phyloP scores from a whole-genome alignment of 2,113 vertebrate species.

The Cariama cristata region DNA sequence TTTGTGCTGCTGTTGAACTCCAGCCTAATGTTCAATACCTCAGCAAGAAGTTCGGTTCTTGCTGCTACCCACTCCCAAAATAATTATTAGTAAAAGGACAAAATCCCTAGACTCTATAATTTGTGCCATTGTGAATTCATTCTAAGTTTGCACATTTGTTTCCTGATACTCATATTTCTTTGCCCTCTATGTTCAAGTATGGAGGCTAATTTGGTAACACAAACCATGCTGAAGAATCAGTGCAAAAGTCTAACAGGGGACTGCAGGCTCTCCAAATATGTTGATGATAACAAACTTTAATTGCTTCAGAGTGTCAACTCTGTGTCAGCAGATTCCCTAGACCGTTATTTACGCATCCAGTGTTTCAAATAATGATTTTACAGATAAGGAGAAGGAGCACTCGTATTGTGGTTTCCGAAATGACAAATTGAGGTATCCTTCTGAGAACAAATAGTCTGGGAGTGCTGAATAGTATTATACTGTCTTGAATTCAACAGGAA shows the following conservation, averaged over 20 bases:
- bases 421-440: not conserved
- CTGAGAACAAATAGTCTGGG: not conserved
- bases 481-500: not conserved
- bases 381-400: not conserved
- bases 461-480: not conserved
- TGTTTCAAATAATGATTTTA: conserved; percentile 3
- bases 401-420: not conserved
- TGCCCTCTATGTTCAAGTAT: not conserved
- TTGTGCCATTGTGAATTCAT: not conserved
- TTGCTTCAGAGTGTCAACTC: not conserved
- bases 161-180: not conserved
- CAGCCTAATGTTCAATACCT: not conserved
- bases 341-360: not conserved
- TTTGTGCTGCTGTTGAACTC: not conserved
- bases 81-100: not conserved
- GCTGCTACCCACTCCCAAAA: not conserved
- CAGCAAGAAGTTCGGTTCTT: not conserved
- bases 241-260: not conserved
- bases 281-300: conserved; percentile 10
- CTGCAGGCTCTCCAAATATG: not conserved
- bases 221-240: not conserved
- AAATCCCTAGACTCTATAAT: not conserved
- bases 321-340: not conserved
- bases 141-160: not conserved
- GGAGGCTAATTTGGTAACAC: not conserved